Conservation (phyloP, 2,888 invertebrate genomes). For the Caenorhabditis sulstoni region DNA sequence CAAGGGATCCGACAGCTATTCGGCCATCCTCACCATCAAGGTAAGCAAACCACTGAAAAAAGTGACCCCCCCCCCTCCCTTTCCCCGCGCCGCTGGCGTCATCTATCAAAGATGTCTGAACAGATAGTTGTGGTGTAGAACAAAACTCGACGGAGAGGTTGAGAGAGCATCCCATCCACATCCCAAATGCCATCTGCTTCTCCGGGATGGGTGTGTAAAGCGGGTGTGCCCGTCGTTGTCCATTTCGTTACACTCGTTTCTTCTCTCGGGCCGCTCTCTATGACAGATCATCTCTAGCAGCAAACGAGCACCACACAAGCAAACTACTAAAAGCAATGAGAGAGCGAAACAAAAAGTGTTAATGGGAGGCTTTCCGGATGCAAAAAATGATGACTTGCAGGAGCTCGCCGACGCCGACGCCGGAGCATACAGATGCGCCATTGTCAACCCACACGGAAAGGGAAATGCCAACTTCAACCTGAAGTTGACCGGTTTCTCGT, state of each 20-base stretch:
- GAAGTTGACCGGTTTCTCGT: constrained; percentile 80
- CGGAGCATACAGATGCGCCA: constrained; percentile 81
- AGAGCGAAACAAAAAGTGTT: constrained; percentile 22
- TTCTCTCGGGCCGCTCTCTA: constrained; percentile 6
- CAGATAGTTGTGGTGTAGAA: constrained; percentile 29
- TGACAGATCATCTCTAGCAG: constrained; percentile 28
- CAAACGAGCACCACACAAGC: constrained; percentile 4
- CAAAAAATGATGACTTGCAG: constrained; percentile 64
- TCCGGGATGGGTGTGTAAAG: constrained; percentile 41
- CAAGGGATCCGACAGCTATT: constrained; percentile 79
- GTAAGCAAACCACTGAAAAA: too few species aligned
- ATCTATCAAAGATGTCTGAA: constrained; percentile 9
- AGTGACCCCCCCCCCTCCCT: too few species aligned
- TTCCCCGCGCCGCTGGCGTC: neutral
- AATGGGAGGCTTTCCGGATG: constrained; percentile 12
- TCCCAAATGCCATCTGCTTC: constrained; percentile 40
- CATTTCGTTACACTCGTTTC: constrained; percentile 41
- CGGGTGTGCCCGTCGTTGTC: constrained; percentile 47
- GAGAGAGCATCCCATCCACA: neutral
- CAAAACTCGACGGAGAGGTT: neutral
- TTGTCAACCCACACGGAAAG: constrained; percentile 81
- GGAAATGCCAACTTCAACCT: constrained; percentile 81
- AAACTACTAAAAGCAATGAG: constrained; percentile 42
- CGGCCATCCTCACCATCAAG: constrained; percentile 80
- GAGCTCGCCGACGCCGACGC: constrained; percentile 81